phyloP scores from a whole-genome alignment of 2,888 invertebrate genomes.

The Netelia melanura region DNA sequence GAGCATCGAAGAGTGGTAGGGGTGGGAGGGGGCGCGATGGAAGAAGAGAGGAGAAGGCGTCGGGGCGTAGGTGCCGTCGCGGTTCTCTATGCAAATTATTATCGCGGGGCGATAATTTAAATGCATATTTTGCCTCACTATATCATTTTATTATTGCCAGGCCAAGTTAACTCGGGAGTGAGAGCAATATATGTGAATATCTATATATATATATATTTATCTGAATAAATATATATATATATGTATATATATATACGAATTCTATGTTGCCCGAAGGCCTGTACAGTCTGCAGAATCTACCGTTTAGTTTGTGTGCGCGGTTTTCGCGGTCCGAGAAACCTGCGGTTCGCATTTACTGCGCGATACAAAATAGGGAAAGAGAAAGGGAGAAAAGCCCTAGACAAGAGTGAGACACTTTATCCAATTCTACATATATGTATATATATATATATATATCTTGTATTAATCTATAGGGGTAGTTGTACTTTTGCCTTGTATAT shows the following conservation, averaged over 20 bases:
- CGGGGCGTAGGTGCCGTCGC: conserved; percentile 74
- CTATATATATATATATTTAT: conserved; percentile 6
- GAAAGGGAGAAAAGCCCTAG: conserved; percentile 36
- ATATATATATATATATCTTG: conserved; percentile 7
- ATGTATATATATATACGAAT: conserved; percentile 32
- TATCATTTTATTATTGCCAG: conserved; percentile 85
- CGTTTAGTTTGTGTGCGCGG: conserved; percentile 47
- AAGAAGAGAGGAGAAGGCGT: conserved; percentile 56
- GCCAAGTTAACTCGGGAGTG: conserved; percentile 68
- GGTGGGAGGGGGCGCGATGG: conserved; percentile 21
- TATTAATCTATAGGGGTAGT: not conserved
- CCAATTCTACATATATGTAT: not conserved
- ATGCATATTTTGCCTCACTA: conserved; percentile 85
- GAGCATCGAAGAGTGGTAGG: conserved; percentile 72
- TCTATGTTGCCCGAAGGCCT: conserved; percentile 41
- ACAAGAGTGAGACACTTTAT: conserved; percentile 4
- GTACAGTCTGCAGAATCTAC: conserved; percentile 60
- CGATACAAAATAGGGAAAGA: not conserved
- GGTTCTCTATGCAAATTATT: conserved; percentile 84
- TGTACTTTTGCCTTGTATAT: not conserved
- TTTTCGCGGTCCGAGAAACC: conserved; percentile 37
- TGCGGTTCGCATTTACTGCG: conserved; percentile 40
- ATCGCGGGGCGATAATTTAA: conserved; percentile 85
- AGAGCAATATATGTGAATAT: conserved; percentile 41
- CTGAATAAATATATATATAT: not conserved